A percentile compares a stretch with the other conserved stretches of the same genome.
These are phyloP conservation scores for Galagoides demidoff DNA, from an alignment of 2,797 vertebrate species.

Conservation along the genomic window DNA sequence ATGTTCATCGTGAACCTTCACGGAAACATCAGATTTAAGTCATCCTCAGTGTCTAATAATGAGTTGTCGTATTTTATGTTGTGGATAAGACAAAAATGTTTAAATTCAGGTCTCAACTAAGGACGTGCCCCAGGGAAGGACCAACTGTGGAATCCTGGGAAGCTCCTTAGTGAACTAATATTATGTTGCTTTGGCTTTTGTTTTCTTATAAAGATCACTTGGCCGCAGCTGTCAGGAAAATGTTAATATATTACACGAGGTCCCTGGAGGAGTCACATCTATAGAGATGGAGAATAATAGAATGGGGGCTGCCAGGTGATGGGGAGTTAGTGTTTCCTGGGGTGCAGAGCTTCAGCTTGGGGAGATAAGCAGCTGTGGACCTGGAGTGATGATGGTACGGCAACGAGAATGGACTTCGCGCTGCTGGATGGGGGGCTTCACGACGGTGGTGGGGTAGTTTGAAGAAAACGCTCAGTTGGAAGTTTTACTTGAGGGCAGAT, in stretches of 20 bases:
- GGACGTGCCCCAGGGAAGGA: not conserved
- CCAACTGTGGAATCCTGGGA: not conserved
- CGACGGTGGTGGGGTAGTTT: not conserved
- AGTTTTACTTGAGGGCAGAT: not conserved
- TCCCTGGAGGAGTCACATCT: not conserved
- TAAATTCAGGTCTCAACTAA: not conserved
- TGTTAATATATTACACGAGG: not conserved
- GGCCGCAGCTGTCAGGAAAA: not conserved
- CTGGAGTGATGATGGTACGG: too few species aligned
- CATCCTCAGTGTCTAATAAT: not conserved
- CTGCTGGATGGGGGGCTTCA: fast-evolving
- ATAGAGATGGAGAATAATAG: not conserved
- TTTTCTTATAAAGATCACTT: not conserved
- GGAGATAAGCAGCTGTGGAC: not conserved
- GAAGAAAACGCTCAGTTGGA: not conserved
- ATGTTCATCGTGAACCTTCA: not conserved
- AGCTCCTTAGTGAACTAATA: not conserved
- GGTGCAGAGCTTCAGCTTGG: not conserved
- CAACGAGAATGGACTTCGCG: too few species aligned
- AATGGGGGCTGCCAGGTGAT: not conserved
- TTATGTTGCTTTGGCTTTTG: not conserved
- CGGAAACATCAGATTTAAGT: not conserved
- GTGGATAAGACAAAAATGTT: slow-evolving; percentile 18
- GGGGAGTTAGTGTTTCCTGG: not conserved
- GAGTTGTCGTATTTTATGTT: not conserved